Percentiles rank a stretch among this genome's conserved stretches.
Conservation (phyloP, 2,113 vertebrate genomes). For the Nyctereutes procyonoides region DNA sequence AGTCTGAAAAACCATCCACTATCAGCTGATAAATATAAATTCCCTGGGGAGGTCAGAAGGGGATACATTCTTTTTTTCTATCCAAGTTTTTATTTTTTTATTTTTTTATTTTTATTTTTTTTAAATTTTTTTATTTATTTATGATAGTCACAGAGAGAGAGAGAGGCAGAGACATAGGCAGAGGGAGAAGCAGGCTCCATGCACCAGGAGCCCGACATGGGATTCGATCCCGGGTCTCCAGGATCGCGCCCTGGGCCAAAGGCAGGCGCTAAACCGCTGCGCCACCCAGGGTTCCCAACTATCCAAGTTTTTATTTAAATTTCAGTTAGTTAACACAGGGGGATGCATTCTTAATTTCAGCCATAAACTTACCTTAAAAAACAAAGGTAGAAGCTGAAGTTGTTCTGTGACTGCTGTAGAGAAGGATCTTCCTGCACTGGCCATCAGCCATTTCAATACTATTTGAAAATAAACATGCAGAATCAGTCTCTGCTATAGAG, state of each 20-base stretch:
- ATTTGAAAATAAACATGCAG: conserved; percentile 56
- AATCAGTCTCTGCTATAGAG: neutral
- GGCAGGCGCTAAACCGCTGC: no score
- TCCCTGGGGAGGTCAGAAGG: neutral
- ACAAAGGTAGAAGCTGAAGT: conserved; percentile 95
- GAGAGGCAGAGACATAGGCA: no score
- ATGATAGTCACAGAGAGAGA: no score
- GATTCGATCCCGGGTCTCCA: no score
- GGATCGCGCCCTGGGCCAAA: no score
- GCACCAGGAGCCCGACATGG: no score
- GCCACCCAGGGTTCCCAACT: no score
- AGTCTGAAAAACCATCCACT: neutral
- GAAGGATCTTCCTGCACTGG: conserved; percentile 96
- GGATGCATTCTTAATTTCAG: neutral
- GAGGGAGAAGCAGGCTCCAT: no score
- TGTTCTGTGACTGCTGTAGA: conserved; percentile 96
- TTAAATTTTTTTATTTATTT: no score
- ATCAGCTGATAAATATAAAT: neutral
- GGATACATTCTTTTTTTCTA: neutral
- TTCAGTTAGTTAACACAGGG: neutral
- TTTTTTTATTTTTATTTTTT: no score
- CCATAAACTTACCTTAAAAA: conserved; percentile 93
- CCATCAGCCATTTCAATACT: conserved; percentile 99
- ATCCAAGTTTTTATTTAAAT: neutral
- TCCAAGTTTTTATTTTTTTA: neutral